Evolutionary conservation across 2,888 invertebrate genomes (phyloP).

Genomic region (Harpalus rufipes): DNA sequence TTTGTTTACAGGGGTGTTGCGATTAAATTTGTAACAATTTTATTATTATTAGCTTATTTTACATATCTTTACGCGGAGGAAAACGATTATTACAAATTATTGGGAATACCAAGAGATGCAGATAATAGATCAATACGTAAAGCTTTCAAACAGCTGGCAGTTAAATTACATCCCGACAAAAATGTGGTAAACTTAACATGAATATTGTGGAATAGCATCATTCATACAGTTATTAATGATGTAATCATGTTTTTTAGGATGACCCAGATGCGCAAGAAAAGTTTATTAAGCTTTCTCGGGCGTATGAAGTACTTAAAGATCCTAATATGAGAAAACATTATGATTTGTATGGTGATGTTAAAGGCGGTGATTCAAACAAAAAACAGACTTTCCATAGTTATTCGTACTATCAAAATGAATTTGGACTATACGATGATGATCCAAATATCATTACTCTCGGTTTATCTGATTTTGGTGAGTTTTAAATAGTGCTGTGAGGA

Average conservation of each 20-base stretch:
- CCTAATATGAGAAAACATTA: slow-evolving; percentile 88
- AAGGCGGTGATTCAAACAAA: slow-evolving; percentile 79
- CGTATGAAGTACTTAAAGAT: slow-evolving; percentile 93
- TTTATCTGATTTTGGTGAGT: slow-evolving; percentile 86
- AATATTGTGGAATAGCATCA: slow-evolving; percentile 24
- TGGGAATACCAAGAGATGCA: slow-evolving; percentile 82
- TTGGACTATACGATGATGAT: slow-evolving; percentile 93
- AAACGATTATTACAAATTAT: slow-evolving; percentile 74
- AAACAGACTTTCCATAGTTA: slow-evolving; percentile 88
- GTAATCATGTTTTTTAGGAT: slow-evolving; percentile 79
- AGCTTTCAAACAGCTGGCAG: slow-evolving; percentile 86
- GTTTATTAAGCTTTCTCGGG: slow-evolving; percentile 89
- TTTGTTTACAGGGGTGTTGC: slow-evolving; percentile 39
- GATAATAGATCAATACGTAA: slow-evolving; percentile 84
- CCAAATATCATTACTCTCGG: slow-evolving; percentile 88
- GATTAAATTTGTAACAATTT: slow-evolving; percentile 44
- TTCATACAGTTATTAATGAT: slow-evolving; percentile 28
- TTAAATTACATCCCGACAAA: slow-evolving; percentile 87
- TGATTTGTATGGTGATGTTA: slow-evolving; percentile 88
- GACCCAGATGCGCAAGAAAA: slow-evolving; percentile 86
- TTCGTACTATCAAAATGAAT: slow-evolving; percentile 87
- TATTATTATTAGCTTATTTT: slow-evolving; percentile 30
- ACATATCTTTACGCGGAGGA: slow-evolving; percentile 56
- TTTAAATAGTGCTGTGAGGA: no score
- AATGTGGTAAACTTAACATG: slow-evolving; percentile 75